A percentile compares a stretch with the other conserved stretches of the same genome.
phyloP scores from a whole-genome alignment of 2,797 vertebrate species.

The Eremophila alpestris region DNA sequence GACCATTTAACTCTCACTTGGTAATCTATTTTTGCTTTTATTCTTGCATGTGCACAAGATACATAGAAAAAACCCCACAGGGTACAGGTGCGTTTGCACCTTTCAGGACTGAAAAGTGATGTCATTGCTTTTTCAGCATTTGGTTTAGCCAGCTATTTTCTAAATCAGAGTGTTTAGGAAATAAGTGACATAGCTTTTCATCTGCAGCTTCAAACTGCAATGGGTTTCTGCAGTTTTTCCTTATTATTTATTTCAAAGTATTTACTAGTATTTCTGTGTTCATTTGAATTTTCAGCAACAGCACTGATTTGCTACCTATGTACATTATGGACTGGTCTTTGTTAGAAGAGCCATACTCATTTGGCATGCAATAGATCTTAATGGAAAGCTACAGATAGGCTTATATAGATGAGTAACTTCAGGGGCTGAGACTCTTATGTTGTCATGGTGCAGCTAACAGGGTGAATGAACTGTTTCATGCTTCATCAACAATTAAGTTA shows the following conservation, averaged over 20 bases:
- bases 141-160: background rate
- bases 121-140: background rate
- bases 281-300: background rate
- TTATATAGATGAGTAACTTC: conserved; percentile 88
- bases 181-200: background rate
- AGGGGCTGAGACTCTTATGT: conserved; percentile 88
- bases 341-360: conserved; percentile 26
- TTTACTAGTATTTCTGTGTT: background rate
- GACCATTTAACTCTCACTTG: background rate
- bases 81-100: background rate
- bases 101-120: background rate
- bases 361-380: conserved; percentile 62
- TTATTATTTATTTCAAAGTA: background rate
- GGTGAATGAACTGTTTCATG: conserved; percentile 99
- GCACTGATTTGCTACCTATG: background rate
- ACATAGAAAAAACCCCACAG: background rate
- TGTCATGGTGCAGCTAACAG: conserved; percentile 98
- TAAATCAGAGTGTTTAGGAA: background rate
- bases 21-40: conserved; percentile 12
- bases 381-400: conserved; percentile 86
- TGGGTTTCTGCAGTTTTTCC: background rate
- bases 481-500: conserved; percentile 99
- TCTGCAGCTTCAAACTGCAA: background rate
- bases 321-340: conserved; percentile 36
- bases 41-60: background rate